Evolutionary conservation across 2,888 invertebrate genomes (phyloP), one percentile per base, ranked within the genome.

Genomic region (Uloborus plumipes): DNA sequence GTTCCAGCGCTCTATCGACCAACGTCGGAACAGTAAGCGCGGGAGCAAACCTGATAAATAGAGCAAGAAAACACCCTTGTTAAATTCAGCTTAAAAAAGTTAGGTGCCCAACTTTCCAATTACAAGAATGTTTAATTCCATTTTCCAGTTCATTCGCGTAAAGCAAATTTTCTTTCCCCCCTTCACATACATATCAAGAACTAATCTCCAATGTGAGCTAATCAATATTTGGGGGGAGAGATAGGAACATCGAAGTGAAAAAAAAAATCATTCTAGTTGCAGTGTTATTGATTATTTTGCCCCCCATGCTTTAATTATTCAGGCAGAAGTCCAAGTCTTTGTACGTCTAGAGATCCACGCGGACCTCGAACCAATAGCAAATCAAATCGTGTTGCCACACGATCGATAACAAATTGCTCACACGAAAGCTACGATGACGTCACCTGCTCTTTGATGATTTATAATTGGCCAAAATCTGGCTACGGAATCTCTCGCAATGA

Each of bases 361-460:
- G 73, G 70, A 74, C 74, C 81, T 75, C 70, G 75, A 82, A 82
- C 82, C 82, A 82, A 82, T 82, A 75, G 82, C 82, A 82, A 76
- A 82, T 82, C 82, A 76, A 82, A 82, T 82, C 76, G 75, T 72
- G 82, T 82, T 82, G 76, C 82, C 82, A 82, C 71, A 39, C 75
- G 82, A 76, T 82, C 82, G 82, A 82, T 82, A 82, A 82, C 82
- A 82, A 82, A 82, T 82, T 82, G 82, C 82, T 82, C 82, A 76
- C 82, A 71, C 82, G 82, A 76, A 82, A 82, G 82, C 82, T 76
- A 75, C 82, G 82, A 71, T 82, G 82, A 82, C 82, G 82, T 82
- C 82, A 82, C 82, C 82, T 80, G 74, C 80, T 80, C 80, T 80
- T 80, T 80, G 80, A 80, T 82, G 82, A 82, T 82, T 82, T 82